These are phyloP conservation scores for Microcaecilia unicolor DNA, from an alignment of 2,797 vertebrate species.

Conservation along the genomic window DNA sequence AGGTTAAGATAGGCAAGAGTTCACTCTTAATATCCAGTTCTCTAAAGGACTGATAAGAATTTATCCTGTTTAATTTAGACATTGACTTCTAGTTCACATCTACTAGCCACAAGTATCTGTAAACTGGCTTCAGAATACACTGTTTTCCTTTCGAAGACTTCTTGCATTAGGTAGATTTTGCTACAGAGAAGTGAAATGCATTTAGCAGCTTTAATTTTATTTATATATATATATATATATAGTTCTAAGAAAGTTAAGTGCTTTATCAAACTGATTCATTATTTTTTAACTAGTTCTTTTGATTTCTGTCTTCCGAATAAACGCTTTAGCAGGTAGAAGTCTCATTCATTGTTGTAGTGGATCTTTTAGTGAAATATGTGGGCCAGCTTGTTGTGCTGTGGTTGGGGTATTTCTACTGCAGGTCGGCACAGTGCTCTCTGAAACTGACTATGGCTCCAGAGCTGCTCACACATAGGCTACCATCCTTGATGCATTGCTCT, in stretches of 20 bases:
- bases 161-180: neutral
- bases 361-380: neutral
- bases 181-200: no score
- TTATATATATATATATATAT: no score
- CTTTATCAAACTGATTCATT: no score
- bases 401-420: neutral
- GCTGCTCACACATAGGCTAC: neutral
- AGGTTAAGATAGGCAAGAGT: constrained; percentile 1
- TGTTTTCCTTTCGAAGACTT: neutral
- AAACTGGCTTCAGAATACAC: neutral
- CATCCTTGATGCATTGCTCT: neutral
- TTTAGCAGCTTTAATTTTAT: no score
- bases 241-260: no score
- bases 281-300: no score
- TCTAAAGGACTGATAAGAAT: constrained; percentile 17
- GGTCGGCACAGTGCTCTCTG: constrained; percentile 5
- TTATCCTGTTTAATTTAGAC: constrained; percentile 17
- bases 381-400: neutral
- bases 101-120: neutral
- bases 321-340: no score
- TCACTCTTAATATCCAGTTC: constrained; percentile 18
- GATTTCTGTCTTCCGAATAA: no score
- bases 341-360: no score
- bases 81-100: neutral
- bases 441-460: neutral